Conservation (phyloP, 2,888 invertebrate species). For the Oxycera nigricornis region DNA sequence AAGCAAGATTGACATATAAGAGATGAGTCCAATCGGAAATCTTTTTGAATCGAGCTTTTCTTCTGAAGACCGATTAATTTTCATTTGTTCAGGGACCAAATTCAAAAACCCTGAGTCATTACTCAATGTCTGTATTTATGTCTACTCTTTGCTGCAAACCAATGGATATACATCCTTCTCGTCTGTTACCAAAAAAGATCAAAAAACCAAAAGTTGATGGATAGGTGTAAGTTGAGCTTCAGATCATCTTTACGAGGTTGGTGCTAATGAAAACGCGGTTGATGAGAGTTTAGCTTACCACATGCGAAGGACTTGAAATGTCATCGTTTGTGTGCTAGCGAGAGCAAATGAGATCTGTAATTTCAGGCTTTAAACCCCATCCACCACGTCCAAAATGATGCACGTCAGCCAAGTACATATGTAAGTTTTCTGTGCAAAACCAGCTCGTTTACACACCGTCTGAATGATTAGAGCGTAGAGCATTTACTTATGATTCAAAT, state of each 20-base stretch:
- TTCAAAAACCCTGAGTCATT: no score
- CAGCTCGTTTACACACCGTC: slow-evolving; percentile 26
- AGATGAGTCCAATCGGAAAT: no score
- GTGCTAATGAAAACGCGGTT: slow-evolving; percentile 21
- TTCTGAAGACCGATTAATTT: neutral
- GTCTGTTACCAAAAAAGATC: neutral
- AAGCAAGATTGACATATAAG: no score
- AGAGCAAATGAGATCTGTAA: slow-evolving; percentile 23
- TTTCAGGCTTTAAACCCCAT: slow-evolving; percentile 15
- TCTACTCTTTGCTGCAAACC: slow-evolving; percentile 3
- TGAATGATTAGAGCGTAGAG: neutral
- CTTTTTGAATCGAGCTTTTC: no score
- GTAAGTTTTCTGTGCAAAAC: slow-evolving; percentile 11
- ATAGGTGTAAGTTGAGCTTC: neutral
- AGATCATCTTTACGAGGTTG: slow-evolving; percentile 28
- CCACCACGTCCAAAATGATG: neutral
- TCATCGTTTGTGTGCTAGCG: slow-evolving; percentile 4
- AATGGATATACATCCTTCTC: slow-evolving; percentile 14
- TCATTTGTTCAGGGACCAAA: no score
- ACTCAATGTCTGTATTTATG: slow-evolving; percentile 23
- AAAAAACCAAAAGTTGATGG: neutral
- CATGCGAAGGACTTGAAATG: neutral
- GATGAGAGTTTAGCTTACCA: slow-evolving; percentile 11
- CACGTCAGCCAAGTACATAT: slow-evolving; percentile 34
- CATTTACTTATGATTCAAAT: neutral